Evolutionary conservation across 2,113 vertebrate genomes (phyloP).

Genomic region (sheep (Ovis aries)): DNA sequence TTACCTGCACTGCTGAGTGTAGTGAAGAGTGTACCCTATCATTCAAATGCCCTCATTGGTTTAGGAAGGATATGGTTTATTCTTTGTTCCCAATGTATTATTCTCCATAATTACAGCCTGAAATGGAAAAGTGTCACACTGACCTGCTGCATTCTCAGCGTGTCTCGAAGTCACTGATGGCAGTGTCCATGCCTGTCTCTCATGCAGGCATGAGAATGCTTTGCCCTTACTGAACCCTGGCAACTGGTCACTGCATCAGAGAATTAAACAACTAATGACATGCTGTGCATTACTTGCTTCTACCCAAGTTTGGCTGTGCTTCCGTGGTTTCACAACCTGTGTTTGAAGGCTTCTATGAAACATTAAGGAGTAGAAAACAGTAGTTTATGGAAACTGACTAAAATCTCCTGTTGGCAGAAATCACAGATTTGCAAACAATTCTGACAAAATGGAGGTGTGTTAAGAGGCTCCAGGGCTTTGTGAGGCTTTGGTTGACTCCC

Average conservation of each 20-base stretch:
- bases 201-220: background rate
- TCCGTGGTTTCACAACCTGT: background rate
- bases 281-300: background rate
- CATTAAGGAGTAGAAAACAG: background rate
- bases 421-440: background rate
- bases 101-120: background rate
- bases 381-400: background rate
- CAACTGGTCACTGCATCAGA: background rate
- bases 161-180: background rate
- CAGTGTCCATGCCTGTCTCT: background rate
- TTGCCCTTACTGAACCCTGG: background rate
- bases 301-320: background rate
- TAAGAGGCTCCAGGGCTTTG: background rate
- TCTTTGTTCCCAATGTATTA: background rate
- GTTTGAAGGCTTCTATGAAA: background rate
- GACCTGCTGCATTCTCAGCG: background rate
- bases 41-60: background rate
- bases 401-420: background rate
- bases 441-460: background rate
- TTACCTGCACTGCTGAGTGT: background rate
- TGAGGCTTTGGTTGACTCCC: background rate
- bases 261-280: background rate
- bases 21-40: background rate
- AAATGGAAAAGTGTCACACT: background rate
- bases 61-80: background rate